Conservation (phyloP, 2,797 vertebrate genomes). For the Crypturellus tataupa region DNA sequence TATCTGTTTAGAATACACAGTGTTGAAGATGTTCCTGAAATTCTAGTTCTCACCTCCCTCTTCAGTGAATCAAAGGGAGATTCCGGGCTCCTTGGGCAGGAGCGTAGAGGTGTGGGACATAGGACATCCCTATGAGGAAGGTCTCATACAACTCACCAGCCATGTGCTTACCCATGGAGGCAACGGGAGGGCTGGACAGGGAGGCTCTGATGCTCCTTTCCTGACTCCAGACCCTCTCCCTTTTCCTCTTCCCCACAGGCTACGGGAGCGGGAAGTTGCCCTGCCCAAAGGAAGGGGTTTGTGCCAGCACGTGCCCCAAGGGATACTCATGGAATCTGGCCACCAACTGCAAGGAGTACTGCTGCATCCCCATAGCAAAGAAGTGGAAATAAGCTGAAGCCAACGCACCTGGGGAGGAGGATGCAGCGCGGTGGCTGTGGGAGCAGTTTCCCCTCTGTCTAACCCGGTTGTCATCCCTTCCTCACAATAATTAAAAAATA, state of each 20-base stretch:
- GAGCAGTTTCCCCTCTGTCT: not conserved
- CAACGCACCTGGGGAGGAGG: not conserved
- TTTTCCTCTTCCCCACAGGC: not conserved
- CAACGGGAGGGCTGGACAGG: rapidly evolving
- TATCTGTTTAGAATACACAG: not conserved
- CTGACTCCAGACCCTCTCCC: not conserved
- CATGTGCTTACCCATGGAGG: rapidly evolving
- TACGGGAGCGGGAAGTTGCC: constrained; percentile 5
- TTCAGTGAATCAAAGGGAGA: not conserved
- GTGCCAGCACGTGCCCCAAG: not conserved
- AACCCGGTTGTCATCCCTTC: not conserved
- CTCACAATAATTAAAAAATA: not conserved
- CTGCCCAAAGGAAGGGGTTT: not conserved
- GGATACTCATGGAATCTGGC: not conserved
- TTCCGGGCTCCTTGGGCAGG: not conserved
- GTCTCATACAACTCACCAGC: not conserved
- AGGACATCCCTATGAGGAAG: not conserved
- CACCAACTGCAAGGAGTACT: not conserved
- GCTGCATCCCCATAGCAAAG: not conserved
- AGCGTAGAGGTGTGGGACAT: rapidly evolving
- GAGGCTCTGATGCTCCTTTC: no score
- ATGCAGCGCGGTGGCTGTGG: rapidly evolving
- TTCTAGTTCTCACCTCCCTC: not conserved
- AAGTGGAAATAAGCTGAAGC: constrained; percentile 2
- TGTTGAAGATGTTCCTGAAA: not conserved